Percentiles rank a stretch among this genome's conserved stretches.
Evolutionary conservation across 1,140 invertebrate genomes (phyloP).

Genomic region (Cylas formicarius): DNA sequence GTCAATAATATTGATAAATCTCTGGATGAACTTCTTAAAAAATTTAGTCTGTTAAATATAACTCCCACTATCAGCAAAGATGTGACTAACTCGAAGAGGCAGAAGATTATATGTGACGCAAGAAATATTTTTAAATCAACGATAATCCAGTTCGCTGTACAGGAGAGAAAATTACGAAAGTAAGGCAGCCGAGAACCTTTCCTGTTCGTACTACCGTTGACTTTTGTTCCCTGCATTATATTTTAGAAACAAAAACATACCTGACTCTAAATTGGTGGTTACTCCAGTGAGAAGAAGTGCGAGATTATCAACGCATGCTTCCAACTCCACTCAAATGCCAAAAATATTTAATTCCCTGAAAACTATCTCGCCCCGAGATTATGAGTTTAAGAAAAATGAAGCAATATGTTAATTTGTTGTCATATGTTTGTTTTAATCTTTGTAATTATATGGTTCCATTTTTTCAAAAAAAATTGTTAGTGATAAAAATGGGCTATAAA

Average conservation of each 20-base stretch:
- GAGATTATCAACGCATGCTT: slow-evolving; percentile 27
- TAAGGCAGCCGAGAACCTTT: slow-evolving; percentile 19
- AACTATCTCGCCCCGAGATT: slow-evolving; percentile 21
- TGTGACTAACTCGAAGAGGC: slow-evolving; percentile 28
- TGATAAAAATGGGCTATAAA: too few relatives aligned
- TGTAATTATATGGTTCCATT: too few relatives aligned
- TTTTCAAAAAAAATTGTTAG: too few relatives aligned
- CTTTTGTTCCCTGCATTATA: not conserved
- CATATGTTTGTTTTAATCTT: too few relatives aligned
- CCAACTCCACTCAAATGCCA: slow-evolving; percentile 24
- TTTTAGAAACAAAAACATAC: slow-evolving; percentile 1
- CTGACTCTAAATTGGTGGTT: slow-evolving; percentile 26
- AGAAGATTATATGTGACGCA: slow-evolving; percentile 40
- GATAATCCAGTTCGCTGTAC: slow-evolving; percentile 50
- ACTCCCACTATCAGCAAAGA: slow-evolving; percentile 33
- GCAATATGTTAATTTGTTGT: slow-evolving; percentile 21
- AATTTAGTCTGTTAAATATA: slow-evolving; percentile 51
- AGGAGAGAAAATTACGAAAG: slow-evolving; percentile 35
- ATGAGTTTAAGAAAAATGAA: slow-evolving; percentile 27
- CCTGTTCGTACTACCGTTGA: not conserved
- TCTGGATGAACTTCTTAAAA: slow-evolving; percentile 48
- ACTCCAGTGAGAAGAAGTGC: slow-evolving; percentile 40
- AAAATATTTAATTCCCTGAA: slow-evolving; percentile 28
- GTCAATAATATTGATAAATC: slow-evolving; percentile 45
- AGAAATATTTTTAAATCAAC: slow-evolving; percentile 52